Percentiles rank a stretch among this genome's conserved stretches.
Conservation (phyloP, 2,888 invertebrate genomes). For the Brenthis hecate region DNA sequence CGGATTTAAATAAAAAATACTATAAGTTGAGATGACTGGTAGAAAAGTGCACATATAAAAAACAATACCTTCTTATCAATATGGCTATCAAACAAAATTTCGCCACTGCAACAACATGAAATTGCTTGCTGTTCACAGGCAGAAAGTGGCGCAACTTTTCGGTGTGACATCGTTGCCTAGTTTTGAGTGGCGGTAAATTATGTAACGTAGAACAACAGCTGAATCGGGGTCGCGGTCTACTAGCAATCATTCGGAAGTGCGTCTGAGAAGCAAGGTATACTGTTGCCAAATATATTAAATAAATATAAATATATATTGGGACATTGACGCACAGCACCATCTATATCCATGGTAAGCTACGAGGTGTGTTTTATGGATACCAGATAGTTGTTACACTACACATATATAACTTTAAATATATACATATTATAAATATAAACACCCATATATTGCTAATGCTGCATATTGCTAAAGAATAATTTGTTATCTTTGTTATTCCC, state of each 20-base stretch:
- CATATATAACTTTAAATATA: too few relatives aligned
- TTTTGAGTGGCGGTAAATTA: conserved; percentile 75
- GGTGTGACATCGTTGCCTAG: conserved; percentile 81
- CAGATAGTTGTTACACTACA: too few relatives aligned
- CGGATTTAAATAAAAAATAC: too few relatives aligned
- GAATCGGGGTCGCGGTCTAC: conserved; percentile 74
- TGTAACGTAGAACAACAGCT: conserved; percentile 76
- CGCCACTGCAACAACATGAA: conserved; percentile 42
- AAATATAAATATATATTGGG: too few relatives aligned
- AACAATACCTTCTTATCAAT: neutral
- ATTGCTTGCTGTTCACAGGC: conserved; percentile 49
- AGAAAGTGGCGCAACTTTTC: conserved; percentile 78
- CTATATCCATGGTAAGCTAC: too few relatives aligned
- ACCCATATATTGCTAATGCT: too few relatives aligned
- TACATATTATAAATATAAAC: too few relatives aligned
- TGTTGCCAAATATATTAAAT: conserved; percentile 10
- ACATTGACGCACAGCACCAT: too few relatives aligned
- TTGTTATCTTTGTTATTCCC: too few relatives aligned
- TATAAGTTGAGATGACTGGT: neutral
- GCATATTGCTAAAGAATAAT: neutral
- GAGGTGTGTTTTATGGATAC: too few relatives aligned
- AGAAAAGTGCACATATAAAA: neutral
- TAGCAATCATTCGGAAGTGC: conserved; percentile 57
- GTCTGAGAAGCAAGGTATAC: conserved; percentile 26
- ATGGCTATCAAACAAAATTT: conserved; percentile 20